Evolutionary conservation across 2,113 vertebrate genomes (phyloP), one percentile per base, ranked within the genome.

Genomic region (Notarius quadriscutis): DNA sequence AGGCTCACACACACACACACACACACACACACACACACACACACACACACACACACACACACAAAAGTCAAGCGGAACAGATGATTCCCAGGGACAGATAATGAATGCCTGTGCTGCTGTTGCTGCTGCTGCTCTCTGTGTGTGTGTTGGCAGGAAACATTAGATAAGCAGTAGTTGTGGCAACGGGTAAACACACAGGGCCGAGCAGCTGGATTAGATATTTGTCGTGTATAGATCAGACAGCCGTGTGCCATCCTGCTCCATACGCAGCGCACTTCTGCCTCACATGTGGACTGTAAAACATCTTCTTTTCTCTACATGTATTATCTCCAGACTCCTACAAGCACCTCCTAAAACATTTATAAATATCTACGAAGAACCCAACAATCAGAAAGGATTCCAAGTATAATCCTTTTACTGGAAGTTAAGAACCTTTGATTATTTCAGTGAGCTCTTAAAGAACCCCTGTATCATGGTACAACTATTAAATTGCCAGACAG

Each of bases 101-200:
- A 41, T 41, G 34, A 41, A 41, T 41, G 34, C 34, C 34, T 41
- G 34, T 41, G 34, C 34, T 41, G 34, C 34, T 41, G 34, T 41
- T 41, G 34, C 34, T 41, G 34, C 2, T 41, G 34, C 34, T 41
- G 34, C 34, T 41, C 2, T 41, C 58, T 77, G 83, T 81, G 72
- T 90, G 77, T 60, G 78, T 90, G 72, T 71, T 80, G 77, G 77
- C 63, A 78, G 72, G 84, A 85, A 85, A 84, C 62, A 79, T 83
- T 50, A 77, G 84, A 82, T 88, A 85, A 87, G 81, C 27, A 67
- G 81, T 87, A 67, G 87, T 48, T 58, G 72, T 79, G 87, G 87
- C 87, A 87, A 84, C 87, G n/a, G 25, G 60, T 50, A 87, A 87
- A 87, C 82, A 87, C 58, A 63, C 81, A 87, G 69, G 51, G 50